Conservation (phyloP, 1,140 invertebrate genomes). For the Hycleus cichorii region DNA sequence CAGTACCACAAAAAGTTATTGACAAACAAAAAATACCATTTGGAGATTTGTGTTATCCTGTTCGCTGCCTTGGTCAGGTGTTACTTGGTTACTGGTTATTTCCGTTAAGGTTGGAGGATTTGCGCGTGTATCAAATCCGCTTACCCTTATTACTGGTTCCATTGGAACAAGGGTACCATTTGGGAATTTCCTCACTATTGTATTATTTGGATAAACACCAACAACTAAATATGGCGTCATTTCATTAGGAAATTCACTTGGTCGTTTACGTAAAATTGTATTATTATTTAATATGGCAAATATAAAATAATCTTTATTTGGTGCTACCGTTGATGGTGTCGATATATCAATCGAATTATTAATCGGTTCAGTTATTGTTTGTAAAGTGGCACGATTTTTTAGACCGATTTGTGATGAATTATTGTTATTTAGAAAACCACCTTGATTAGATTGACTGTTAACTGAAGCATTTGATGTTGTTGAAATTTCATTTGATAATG, state of each 20-base stretch:
- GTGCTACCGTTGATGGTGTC: slow-evolving; percentile 13
- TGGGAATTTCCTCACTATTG: slow-evolving; percentile 62
- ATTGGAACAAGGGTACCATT: slow-evolving; percentile 66
- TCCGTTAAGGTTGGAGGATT: slow-evolving; percentile 37
- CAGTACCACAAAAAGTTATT: slow-evolving; percentile 32
- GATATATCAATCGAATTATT: slow-evolving; percentile 37
- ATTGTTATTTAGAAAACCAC: slow-evolving; percentile 11
- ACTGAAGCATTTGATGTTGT: neutral
- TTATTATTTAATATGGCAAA: slow-evolving; percentile 67
- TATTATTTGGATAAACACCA: slow-evolving; percentile 64
- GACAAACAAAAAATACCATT: slow-evolving; percentile 38
- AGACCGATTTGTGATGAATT: neutral
- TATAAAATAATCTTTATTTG: slow-evolving; percentile 55
- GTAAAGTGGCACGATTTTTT: neutral
- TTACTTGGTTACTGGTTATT: slow-evolving; percentile 43
- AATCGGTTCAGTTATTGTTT: slow-evolving; percentile 27
- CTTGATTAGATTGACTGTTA: slow-evolving; percentile 19
- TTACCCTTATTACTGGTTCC: slow-evolving; percentile 42
- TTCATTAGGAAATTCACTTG: slow-evolving; percentile 57
- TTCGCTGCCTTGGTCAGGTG: slow-evolving; percentile 23
- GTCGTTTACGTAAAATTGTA: slow-evolving; percentile 63
- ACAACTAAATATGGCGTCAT: slow-evolving; percentile 62
- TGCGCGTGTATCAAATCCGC: slow-evolving; percentile 40
- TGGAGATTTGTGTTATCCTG: slow-evolving; percentile 28
- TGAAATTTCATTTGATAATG: neutral